Evolutionary conservation across 2,888 invertebrate genomes (phyloP).

Genomic region (Steinernema hermaphroditum): DNA sequence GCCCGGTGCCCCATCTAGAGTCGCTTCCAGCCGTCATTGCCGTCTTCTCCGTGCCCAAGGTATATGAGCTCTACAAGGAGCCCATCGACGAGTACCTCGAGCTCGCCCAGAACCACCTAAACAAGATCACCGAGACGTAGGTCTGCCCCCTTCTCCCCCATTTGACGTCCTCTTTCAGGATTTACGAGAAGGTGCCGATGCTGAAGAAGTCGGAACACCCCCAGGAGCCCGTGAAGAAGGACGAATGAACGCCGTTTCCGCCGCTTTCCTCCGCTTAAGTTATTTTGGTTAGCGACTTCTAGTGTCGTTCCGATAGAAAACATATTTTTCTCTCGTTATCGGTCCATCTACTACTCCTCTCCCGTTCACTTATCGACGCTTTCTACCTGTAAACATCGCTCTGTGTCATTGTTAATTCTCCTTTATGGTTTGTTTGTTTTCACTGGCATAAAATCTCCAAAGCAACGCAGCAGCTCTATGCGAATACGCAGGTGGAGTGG

Average conservation of each 20-base stretch:
- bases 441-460: background rate
- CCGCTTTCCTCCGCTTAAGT: conserved; percentile 18
- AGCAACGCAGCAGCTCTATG: no score
- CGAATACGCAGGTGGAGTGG: no score
- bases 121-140: conserved; percentile 59
- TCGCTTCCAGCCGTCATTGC: conserved; percentile 54
- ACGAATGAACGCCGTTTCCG: conserved; percentile 14
- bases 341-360: background rate
- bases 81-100: conserved; percentile 63
- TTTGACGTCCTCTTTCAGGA: conserved; percentile 41
- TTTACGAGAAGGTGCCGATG: conserved; percentile 63
- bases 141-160: conserved; percentile 22
- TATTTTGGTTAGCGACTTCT: conserved; percentile 28
- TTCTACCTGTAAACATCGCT: conserved; percentile 28
- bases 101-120: conserved; percentile 57
- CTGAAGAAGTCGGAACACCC: conserved; percentile 50
- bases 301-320: conserved; percentile 8
- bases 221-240: conserved; percentile 40
- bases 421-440: background rate
- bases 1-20: background rate
- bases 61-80: conserved; percentile 65
- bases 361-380: conserved; percentile 26
- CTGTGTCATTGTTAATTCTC: conserved; percentile 26
- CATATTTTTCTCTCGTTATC: background rate
- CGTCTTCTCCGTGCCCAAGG: conserved; percentile 63